phyloP scores from a whole-genome alignment of 2,888 invertebrate species.

The Lithosia quadra region DNA sequence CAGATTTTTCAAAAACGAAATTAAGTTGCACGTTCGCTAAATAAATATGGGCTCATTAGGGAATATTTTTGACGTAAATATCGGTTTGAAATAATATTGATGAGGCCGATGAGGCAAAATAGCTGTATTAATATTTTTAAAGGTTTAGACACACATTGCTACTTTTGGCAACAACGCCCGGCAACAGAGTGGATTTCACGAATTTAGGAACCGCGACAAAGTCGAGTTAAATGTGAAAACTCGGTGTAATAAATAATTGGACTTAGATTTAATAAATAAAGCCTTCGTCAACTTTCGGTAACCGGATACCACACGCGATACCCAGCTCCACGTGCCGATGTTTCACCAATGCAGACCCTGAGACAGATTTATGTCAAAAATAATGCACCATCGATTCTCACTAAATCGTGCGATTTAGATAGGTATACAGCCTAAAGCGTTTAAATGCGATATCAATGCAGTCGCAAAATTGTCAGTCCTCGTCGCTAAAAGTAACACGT shows the following conservation, averaged over 20 bases:
- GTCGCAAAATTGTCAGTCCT: background rate
- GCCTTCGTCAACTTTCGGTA: background rate
- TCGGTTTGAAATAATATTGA: conserved; percentile 61
- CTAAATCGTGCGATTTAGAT: background rate
- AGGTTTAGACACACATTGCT: conserved; percentile 25
- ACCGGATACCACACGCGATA: background rate
- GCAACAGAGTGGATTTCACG: background rate
- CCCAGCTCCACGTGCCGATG: background rate
- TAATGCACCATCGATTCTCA: background rate
- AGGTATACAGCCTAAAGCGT: too few relatives aligned
- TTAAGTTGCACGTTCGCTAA: conserved; percentile 50
- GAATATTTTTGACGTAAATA: conserved; percentile 72
- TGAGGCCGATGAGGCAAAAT: conserved; percentile 66
- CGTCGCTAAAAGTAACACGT: background rate
- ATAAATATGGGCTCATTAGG: conserved; percentile 70
- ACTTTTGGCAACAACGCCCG: background rate
- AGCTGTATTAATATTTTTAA: conserved; percentile 61
- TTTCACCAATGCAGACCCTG: background rate
- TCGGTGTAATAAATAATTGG: too few relatives aligned
- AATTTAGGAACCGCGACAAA: background rate
- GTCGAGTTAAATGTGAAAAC: background rate
- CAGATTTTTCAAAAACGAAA: conserved; percentile 37
- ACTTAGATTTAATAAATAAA: too few relatives aligned
- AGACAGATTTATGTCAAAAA: background rate
- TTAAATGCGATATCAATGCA: background rate